Evolutionary conservation across 2,797 vertebrate species (phyloP).

Genomic region (Jordanella pulchra): DNA sequence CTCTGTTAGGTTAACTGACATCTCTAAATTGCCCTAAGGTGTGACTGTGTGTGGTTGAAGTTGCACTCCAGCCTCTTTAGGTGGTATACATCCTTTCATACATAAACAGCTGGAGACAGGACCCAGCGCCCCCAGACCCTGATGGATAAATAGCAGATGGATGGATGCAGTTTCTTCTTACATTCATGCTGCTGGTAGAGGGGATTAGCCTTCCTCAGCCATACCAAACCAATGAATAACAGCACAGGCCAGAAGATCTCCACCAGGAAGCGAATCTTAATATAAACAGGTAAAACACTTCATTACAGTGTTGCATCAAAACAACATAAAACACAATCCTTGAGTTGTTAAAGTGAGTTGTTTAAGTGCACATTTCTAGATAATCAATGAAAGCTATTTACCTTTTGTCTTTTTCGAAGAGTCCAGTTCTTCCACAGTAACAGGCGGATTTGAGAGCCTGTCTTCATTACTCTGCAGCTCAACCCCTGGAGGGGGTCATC

Average conservation of each 20-base stretch:
- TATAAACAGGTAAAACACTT: slow-evolving; percentile 8
- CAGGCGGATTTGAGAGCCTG: slow-evolving; percentile 85
- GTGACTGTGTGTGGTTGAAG: no score
- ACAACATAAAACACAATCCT: background rate
- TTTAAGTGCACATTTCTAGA: background rate
- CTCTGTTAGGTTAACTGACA: no score
- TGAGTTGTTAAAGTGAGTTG: no score
- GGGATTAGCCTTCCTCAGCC: slow-evolving; percentile 91
- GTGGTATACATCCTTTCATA: no score
- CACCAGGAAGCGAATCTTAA: slow-evolving; percentile 89
- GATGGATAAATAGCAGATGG: no score
- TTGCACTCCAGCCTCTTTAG: no score
- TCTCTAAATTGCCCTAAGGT: no score
- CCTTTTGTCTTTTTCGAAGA: slow-evolving; percentile 94
- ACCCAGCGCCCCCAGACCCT: no score
- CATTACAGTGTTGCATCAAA: background rate
- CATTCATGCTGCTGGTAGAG: slow-evolving; percentile 94
- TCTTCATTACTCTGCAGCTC: slow-evolving; percentile 82
- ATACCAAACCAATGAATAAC: slow-evolving; percentile 91
- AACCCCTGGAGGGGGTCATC: slow-evolving; percentile 69
- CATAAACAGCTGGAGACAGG: no score
- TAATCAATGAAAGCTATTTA: slow-evolving; percentile 20
- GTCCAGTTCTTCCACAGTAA: slow-evolving; percentile 99
- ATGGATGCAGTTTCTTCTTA: slow-evolving; percentile 69
- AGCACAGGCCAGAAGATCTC: slow-evolving; percentile 92